Evolutionary conservation across 2,888 invertebrate species (phyloP).

Genomic region (Pachydiplax longipennis): DNA sequence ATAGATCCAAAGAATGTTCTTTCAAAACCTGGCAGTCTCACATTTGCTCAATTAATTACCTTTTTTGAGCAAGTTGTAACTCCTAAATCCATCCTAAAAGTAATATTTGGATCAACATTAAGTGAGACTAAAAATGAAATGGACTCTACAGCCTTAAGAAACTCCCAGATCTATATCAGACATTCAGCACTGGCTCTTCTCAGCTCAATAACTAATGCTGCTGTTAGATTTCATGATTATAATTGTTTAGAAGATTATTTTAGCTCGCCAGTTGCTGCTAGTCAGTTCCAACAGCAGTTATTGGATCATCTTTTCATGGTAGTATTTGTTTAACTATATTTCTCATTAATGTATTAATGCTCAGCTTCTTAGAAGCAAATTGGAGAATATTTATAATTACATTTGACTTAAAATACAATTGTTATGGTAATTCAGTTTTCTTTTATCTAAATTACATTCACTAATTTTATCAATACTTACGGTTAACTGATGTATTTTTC

Average conservation of each 20-base stretch:
- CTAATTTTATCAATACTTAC: too few relatives aligned
- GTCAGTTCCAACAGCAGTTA: background rate
- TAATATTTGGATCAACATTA: background rate
- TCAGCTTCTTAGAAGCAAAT: too few relatives aligned
- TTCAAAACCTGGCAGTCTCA: background rate
- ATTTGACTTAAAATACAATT: too few relatives aligned
- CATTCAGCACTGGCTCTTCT: background rate
- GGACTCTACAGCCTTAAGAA: background rate
- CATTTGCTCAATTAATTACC: background rate
- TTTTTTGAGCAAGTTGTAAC: background rate
- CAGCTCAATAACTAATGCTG: background rate
- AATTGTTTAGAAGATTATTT: background rate
- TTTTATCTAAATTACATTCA: too few relatives aligned
- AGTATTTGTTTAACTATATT: background rate
- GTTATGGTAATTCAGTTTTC: too few relatives aligned
- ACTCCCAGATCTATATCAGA: background rate
- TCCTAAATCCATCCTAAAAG: background rate
- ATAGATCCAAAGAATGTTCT: background rate
- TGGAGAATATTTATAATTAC: too few relatives aligned
- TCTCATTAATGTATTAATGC: background rate
- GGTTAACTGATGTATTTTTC: too few relatives aligned
- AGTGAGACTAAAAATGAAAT: background rate
- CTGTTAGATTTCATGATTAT: conserved; percentile 6
- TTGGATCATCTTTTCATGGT: background rate
- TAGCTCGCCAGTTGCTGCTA: background rate